A percentile compares a stretch with the other conserved stretches of the same genome.
Evolutionary conservation across 1,140 invertebrate species (phyloP).

Genomic region (Elysia chlorotica): DNA sequence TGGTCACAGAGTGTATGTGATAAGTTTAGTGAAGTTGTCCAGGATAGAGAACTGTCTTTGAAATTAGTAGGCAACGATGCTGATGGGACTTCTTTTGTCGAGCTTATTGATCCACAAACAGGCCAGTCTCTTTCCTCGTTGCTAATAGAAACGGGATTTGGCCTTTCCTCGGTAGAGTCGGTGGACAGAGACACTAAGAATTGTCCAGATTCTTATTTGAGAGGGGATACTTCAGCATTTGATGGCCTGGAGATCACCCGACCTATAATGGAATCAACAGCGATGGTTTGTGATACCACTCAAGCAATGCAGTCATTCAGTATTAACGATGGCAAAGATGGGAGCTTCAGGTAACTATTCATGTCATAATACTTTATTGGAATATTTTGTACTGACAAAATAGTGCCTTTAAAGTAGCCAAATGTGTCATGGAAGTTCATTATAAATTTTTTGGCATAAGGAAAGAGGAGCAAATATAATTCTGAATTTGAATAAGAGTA

Average conservation of each 20-base stretch:
- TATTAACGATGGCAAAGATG: not conserved
- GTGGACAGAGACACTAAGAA: no score
- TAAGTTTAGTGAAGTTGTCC: constrained; percentile 6
- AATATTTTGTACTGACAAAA: no score
- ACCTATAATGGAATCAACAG: constrained; percentile 20
- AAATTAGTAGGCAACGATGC: constrained; percentile 7
- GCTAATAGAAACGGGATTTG: not conserved
- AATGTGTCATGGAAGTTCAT: no score
- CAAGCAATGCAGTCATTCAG: not conserved
- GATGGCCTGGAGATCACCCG: constrained; percentile 8
- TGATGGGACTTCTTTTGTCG: not conserved
- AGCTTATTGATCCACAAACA: not conserved
- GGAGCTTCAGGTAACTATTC: constrained; percentile 5
- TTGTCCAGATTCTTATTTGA: not conserved
- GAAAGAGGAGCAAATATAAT: no score
- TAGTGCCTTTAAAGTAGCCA: no score
- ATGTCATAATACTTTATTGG: no score
- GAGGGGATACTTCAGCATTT: not conserved
- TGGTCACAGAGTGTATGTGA: not conserved
- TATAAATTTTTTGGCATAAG: no score
- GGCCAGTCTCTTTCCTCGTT: not conserved
- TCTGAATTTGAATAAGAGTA: no score
- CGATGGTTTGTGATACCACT: not conserved
- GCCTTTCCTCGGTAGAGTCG: not conserved
- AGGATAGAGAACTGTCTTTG: constrained; percentile 1